A percentile compares a stretch with the other conserved stretches of the same genome.
Evolutionary conservation across 1,140 invertebrate species (phyloP).

Genomic region (Eriocheir sinensis): DNA sequence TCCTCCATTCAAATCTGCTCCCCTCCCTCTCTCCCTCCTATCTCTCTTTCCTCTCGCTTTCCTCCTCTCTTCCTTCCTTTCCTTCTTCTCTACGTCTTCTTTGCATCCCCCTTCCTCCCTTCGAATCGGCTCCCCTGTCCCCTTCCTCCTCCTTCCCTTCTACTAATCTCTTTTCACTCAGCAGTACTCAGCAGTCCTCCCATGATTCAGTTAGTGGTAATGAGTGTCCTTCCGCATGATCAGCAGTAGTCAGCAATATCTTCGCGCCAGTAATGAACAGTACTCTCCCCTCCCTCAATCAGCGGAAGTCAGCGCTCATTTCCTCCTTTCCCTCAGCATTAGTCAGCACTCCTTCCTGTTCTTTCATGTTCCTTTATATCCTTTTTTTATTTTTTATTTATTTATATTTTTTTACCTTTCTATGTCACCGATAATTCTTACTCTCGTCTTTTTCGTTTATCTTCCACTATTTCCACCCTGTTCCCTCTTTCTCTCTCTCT

Average conservation of each 20-base stretch:
- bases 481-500: not conserved
- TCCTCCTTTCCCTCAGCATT: too few species aligned
- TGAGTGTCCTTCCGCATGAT: too few species aligned
- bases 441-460: not conserved
- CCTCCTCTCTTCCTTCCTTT: not conserved
- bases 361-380: constrained; percentile 21
- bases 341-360: too few species aligned
- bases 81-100: not conserved
- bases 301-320: too few species aligned
- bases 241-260: too few species aligned
- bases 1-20: too few species aligned
- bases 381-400: not conserved
- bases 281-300: too few species aligned
- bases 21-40: not conserved
- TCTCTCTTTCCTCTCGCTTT: not conserved
- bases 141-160: not conserved
- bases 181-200: too few species aligned
- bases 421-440: not conserved
- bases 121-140: not conserved
- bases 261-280: too few species aligned
- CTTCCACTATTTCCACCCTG: not conserved
- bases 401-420: too few species aligned
- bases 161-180: not conserved
- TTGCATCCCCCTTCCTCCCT: not conserved
- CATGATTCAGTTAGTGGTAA: too few species aligned